Base-by-base conservation (phyloP, 2,113 vertebrate genomes). In the Mirza zaza region DNA sequence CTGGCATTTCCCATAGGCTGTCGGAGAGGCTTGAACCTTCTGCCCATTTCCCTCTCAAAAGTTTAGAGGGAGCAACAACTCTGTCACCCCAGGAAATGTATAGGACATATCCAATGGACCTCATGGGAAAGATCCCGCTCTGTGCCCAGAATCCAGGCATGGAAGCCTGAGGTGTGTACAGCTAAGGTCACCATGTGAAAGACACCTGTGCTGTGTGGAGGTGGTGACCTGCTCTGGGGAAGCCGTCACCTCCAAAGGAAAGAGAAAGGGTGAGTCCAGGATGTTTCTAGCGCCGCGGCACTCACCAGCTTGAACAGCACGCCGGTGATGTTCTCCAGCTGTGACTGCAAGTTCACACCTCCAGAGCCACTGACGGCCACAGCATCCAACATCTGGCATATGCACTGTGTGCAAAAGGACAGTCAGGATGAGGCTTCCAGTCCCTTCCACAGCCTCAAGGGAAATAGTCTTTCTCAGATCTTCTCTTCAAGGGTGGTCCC, bases 371-470 rank as follows among this genome's bases (percentile, higher is more conserved):
- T 92, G 75, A 48, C 14, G 45, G 57, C 85, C 80, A 96, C 55
- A n/a, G 88, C 84, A 48, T 52, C 50, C 39, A 89, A 18, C 6
- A 97, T 85, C 20, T 96, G 84, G 84, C 25, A 97, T n/a, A 90
- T 36, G 50, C 96, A 97, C 96, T 92, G 92, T 63, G 77, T 21
- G 34, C 6, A 48, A 13, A 76, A 55, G 29, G 59, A 68, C 20
- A 42, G 73, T 85, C 57, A 91, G 91, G 25, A 25, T 23, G 29
- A 65, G 32, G 32, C 63, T 11, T 20, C 32, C 76, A 55, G 75
- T 39, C 29, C 32, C 29, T 55, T 34, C 55, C 71, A 50, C 18
- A 18, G 71, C 27, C 70, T 57, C 75, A 6, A 77, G n/a, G 67
- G n/a, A 65, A 70, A 42, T 20, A 36, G 4, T 42, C 59, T 77